These are phyloP conservation scores for Yasuhikotakia modesta DNA, from an alignment of 2,797 vertebrate genomes.

Conservation along the genomic window DNA sequence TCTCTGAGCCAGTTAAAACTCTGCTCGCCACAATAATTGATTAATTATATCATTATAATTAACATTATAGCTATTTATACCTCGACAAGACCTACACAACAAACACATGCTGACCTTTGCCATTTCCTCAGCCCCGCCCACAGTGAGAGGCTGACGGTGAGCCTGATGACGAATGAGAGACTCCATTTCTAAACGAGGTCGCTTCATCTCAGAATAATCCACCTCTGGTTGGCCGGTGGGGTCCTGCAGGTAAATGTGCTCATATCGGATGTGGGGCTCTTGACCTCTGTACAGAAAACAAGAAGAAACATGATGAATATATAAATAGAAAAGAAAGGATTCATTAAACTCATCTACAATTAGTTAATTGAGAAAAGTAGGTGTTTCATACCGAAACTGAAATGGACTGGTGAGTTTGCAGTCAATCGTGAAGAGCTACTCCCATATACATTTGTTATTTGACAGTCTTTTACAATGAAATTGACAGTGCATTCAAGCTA, in stretches of 20 bases:
- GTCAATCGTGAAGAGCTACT: neutral
- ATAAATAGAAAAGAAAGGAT: neutral
- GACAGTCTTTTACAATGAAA: neutral
- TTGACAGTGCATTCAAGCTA: neutral
- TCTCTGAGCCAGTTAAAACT: neutral
- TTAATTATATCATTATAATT: too few species aligned
- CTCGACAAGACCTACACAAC: neutral
- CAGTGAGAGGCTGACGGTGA: slow-evolving; percentile 78
- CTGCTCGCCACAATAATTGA: neutral
- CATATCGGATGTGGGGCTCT: slow-evolving; percentile 88
- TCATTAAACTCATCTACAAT: neutral
- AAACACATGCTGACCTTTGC: slow-evolving; percentile 80
- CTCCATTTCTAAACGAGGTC: slow-evolving; percentile 91
- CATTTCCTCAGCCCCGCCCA: slow-evolving; percentile 83
- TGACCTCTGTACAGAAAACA: slow-evolving; percentile 75
- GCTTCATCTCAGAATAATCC: slow-evolving; percentile 88
- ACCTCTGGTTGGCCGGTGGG: slow-evolving; percentile 81
- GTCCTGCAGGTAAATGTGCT: slow-evolving; percentile 88
- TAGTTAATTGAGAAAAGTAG: neutral
- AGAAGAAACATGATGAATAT: neutral
- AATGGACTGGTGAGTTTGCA: neutral
- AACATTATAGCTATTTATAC: neutral
- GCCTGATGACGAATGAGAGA: slow-evolving; percentile 82
- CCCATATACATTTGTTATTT: neutral
- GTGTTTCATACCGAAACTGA: neutral